A percentile compares a stretch with the other conserved stretches of the same genome.
These are phyloP conservation scores for Circaetus cinerascens DNA, from an alignment of 2,113 vertebrate species.

Conservation along the genomic window DNA sequence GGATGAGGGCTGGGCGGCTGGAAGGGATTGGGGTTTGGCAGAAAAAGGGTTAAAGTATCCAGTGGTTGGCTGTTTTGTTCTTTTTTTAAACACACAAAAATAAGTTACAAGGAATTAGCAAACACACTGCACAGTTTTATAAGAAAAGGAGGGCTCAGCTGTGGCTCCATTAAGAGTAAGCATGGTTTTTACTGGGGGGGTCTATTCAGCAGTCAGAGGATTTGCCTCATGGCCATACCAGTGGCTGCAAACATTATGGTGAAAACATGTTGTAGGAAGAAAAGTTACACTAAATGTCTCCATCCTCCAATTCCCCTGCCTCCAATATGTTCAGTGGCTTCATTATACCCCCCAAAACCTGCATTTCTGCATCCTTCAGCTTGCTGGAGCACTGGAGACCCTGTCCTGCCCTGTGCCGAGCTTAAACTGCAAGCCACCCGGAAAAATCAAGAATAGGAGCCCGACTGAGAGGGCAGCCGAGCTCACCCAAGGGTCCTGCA, in stretches of 20 bases:
- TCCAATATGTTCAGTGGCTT: background rate
- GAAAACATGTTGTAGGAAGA: background rate
- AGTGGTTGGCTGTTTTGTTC: background rate
- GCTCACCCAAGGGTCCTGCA: background rate
- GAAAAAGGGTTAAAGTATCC: constrained; percentile 69
- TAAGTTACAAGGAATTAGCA: constrained; percentile 32
- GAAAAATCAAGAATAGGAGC: background rate
- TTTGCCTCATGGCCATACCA: background rate
- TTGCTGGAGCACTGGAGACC: background rate
- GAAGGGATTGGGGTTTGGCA: constrained; percentile 62
- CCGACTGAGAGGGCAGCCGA: accelerated
- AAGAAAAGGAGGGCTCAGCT: constrained; percentile 16
- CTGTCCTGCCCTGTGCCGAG: background rate
- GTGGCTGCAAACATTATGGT: accelerated
- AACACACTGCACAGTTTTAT: background rate
- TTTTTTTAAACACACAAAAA: background rate
- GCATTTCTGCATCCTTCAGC: background rate
- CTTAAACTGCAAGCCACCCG: accelerated
- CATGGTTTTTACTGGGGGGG: background rate
- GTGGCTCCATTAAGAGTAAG: background rate
- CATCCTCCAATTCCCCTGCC: background rate
- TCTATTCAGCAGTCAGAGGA: constrained; percentile 64
- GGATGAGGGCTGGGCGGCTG: constrained; percentile 76
- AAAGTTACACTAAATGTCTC: accelerated
- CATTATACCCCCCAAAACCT: accelerated